phyloP scores from a whole-genome alignment of 2,797 vertebrate species.

The Sebastes alutus region DNA sequence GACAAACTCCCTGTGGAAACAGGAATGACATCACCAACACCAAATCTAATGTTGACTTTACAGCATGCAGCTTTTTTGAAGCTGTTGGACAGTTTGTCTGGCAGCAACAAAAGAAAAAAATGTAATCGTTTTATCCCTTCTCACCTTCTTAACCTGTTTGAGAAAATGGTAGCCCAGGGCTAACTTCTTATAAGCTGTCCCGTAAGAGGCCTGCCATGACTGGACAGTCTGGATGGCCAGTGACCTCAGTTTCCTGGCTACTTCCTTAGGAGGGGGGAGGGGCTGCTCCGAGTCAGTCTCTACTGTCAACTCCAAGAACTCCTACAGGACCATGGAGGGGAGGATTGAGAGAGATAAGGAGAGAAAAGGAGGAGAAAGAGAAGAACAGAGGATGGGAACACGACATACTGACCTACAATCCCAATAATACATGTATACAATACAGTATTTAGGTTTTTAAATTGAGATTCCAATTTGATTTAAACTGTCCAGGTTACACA shows the following conservation, averaged over 20 bases:
- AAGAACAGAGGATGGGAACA: not conserved
- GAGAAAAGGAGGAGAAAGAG: not conserved
- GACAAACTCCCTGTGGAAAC: accelerated
- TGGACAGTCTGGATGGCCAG: constrained; percentile 85
- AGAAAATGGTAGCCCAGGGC: constrained; percentile 92
- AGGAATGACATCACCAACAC: too few species aligned
- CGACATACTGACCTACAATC: not conserved
- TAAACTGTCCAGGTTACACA: not conserved
- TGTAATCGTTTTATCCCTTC: not conserved
- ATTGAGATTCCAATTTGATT: not conserved
- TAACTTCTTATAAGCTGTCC: constrained; percentile 92
- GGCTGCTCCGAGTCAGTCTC: constrained; percentile 89
- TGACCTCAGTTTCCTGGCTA: constrained; percentile 86
- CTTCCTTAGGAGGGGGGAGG: constrained; percentile 90
- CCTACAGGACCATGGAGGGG: constrained; percentile 56
- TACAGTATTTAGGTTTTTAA: not conserved
- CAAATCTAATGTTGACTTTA: not conserved
- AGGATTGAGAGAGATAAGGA: not conserved
- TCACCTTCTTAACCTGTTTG: constrained; percentile 92
- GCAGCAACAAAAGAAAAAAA: not conserved
- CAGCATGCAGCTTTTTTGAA: not conserved
- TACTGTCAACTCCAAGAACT: constrained; percentile 91
- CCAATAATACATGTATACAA: not conserved
- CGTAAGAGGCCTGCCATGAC: constrained; percentile 87
- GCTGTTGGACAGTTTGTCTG: too few species aligned